phyloP scores from a whole-genome alignment of 2,113 vertebrate genomes.

The Pluvianellus socialis region DNA sequence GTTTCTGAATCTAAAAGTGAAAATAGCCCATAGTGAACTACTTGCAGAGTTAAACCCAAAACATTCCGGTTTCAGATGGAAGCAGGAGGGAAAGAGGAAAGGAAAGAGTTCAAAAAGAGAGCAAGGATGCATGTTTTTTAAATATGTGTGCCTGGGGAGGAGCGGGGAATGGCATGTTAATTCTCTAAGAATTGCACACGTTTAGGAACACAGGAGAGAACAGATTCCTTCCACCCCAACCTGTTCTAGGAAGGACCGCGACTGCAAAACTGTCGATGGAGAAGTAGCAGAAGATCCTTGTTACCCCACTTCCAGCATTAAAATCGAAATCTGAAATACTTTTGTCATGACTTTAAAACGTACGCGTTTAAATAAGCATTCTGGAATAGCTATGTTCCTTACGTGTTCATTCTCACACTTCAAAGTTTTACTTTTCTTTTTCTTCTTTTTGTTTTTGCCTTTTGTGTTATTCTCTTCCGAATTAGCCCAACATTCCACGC shows the following conservation, averaged over 20 bases:
- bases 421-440: slow-evolving; percentile 87
- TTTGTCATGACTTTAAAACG: background rate
- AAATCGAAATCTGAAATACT: fast-evolving
- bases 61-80: fast-evolving
- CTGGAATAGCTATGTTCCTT: slow-evolving; percentile 46
- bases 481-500: slow-evolving; percentile 92
- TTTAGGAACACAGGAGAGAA: background rate
- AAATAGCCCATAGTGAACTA: background rate
- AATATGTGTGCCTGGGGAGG: fast-evolving
- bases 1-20: slow-evolving; percentile 78
- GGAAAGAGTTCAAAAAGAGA: background rate
- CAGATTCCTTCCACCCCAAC: background rate
- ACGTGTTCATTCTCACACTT: slow-evolving; percentile 83
- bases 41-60: fast-evolving
- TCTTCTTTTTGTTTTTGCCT: slow-evolving; percentile 96
- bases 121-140: background rate
- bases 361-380: background rate
- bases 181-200: background rate
- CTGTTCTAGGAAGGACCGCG: background rate
- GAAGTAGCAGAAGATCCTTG: background rate
- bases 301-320: background rate
- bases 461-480: slow-evolving; percentile 82
- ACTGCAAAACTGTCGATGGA: background rate
- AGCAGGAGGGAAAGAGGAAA: background rate
- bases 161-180: background rate